These are phyloP conservation scores for Drosophila niveifrons DNA, from an alignment of 2,888 invertebrate genomes.

Conservation along the genomic window DNA sequence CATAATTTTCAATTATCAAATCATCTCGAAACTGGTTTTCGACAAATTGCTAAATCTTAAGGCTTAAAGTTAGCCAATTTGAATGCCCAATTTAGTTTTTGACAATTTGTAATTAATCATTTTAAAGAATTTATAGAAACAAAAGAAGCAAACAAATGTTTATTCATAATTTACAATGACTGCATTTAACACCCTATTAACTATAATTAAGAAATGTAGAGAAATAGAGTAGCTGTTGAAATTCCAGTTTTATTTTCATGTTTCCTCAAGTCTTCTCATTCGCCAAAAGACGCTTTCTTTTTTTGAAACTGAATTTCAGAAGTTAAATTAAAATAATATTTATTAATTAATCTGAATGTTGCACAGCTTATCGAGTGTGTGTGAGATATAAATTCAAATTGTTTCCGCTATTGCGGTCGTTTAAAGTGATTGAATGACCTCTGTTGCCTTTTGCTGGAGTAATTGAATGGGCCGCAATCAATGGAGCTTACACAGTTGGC, in stretches of 20 bases:
- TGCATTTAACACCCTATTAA: background rate
- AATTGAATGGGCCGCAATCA: slow-evolving; percentile 30
- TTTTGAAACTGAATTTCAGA: background rate
- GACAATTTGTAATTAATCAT: background rate
- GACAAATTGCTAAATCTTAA: background rate
- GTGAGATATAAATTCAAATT: background rate
- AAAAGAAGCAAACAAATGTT: background rate
- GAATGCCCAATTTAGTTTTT: background rate
- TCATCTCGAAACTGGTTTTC: background rate
- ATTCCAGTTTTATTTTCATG: background rate
- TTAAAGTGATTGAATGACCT: slow-evolving; percentile 9
- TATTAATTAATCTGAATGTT: background rate
- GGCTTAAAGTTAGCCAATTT: background rate
- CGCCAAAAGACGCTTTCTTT: background rate
- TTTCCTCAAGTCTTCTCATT: background rate
- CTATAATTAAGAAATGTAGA: background rate
- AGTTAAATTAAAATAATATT: background rate
- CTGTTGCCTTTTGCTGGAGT: background rate
- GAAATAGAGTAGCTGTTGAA: background rate
- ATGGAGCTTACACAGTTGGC: slow-evolving; percentile 25
- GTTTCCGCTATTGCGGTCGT: background rate
- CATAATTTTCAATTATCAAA: no score
- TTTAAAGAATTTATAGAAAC: background rate
- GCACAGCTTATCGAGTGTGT: background rate
- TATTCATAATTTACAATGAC: background rate